Evolutionary conservation across 1,140 invertebrate species (phyloP).

Genomic region (Calliphora vicina): DNA sequence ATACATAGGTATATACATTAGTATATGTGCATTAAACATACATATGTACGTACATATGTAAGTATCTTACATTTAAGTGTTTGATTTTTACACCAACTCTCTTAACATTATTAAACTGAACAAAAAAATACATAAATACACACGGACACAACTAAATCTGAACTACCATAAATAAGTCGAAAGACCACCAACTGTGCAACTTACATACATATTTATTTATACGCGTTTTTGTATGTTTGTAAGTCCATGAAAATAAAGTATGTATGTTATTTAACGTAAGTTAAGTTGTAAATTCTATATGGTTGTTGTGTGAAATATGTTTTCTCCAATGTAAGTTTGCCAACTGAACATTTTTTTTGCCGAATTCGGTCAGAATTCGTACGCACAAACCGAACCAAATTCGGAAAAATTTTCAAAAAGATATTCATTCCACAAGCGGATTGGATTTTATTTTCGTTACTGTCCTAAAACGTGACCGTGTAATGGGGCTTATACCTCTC

Average conservation of each 20-base stretch:
- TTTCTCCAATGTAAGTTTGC: conserved; percentile 1
- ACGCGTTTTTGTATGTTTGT: background rate
- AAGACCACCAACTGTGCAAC: conserved; percentile 7
- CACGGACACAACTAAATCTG: background rate
- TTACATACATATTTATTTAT: background rate
- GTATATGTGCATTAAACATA: no score
- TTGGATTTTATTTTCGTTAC: no score
- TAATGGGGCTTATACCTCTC: no score
- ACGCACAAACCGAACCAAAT: no score
- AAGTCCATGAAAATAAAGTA: background rate
- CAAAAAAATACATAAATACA: background rate
- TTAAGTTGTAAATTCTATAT: conserved; percentile 35
- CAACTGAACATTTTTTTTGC: no score
- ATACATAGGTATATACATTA: no score
- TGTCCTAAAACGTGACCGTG: no score
- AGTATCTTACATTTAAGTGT: background rate
- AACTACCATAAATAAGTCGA: background rate
- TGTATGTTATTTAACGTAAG: background rate
- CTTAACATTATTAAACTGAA: background rate
- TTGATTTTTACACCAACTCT: background rate
- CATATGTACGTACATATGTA: background rate
- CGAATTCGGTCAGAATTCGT: no score
- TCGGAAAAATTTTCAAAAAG: no score
- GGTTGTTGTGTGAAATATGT: conserved; percentile 33
- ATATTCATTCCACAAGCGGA: no score